phyloP scores from a whole-genome alignment of 2,797 vertebrate species.

The Corythornis leucogaster region DNA sequence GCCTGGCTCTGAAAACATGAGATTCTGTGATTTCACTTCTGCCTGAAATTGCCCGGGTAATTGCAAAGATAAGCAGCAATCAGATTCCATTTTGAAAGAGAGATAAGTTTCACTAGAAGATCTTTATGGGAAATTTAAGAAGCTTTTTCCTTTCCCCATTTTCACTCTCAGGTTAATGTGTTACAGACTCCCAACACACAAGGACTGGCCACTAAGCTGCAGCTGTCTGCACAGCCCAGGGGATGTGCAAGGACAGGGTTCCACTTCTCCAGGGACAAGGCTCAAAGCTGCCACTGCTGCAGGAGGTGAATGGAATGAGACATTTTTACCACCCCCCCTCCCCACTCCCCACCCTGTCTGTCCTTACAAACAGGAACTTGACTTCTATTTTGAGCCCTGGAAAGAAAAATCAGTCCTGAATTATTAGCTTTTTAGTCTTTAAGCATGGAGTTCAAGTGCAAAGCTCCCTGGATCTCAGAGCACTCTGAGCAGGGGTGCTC shows the following conservation, averaged over 20 bases:
- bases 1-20: neutral
- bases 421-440: neutral
- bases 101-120: neutral
- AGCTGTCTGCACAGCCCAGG: neutral
- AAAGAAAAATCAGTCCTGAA: neutral
- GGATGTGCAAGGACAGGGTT: neutral
- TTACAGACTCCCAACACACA: fast-evolving
- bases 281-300: neutral
- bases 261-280: neutral
- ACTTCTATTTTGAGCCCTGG: neutral
- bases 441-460: neutral
- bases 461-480: neutral
- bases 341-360: neutral
- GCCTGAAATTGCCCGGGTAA: neutral
- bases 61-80: neutral
- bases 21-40: neutral
- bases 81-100: neutral
- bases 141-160: neutral
- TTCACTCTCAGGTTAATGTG: neutral
- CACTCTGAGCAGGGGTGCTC: neutral
- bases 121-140: neutral
- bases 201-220: neutral
- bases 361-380: neutral
- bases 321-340: neutral
- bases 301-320: neutral